A percentile compares a stretch with the other conserved stretches of the same genome.
Evolutionary conservation across 2,113 vertebrate species (phyloP).

Genomic region (Oncorhynchus keta): DNA sequence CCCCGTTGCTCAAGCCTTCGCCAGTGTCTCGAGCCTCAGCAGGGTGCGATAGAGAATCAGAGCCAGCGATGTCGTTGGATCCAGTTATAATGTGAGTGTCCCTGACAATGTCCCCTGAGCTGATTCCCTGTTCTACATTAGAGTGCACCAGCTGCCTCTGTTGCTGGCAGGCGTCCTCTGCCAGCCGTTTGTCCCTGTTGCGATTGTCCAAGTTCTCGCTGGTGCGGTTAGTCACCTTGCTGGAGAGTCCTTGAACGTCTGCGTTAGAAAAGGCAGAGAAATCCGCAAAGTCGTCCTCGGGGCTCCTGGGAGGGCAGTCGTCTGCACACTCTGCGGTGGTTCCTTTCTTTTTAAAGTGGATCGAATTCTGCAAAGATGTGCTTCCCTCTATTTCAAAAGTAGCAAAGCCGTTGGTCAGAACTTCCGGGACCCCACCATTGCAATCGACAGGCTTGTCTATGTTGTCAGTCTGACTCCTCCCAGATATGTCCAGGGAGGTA

Average conservation of each 20-base stretch:
- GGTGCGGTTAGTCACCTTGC: constrained; percentile 50
- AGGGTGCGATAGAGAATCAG: constrained; percentile 8
- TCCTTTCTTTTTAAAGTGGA: constrained; percentile 56
- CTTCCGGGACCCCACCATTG: constrained; percentile 79
- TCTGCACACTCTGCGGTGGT: constrained; percentile 60
- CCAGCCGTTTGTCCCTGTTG: constrained; percentile 51
- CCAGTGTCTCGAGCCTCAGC: constrained; percentile 8
- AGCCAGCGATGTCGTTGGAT: neutral
- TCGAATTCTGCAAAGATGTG: constrained; percentile 48
- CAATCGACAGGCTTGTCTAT: constrained; percentile 60
- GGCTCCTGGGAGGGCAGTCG: constrained; percentile 53
- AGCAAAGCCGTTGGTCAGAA: constrained; percentile 89
- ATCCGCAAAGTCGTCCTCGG: constrained; percentile 83
- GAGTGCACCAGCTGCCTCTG: constrained; percentile 37
- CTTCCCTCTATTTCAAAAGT: constrained; percentile 66
- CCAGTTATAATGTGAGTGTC: constrained; percentile 51
- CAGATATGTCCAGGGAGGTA: constrained; percentile 42
- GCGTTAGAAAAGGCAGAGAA: constrained; percentile 84
- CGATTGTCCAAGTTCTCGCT: neutral
- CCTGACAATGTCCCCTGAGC: constrained; percentile 52
- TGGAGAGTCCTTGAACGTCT: constrained; percentile 40
- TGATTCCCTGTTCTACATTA: constrained; percentile 37
- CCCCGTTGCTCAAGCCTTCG: constrained; percentile 44
- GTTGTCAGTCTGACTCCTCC: constrained; percentile 33
- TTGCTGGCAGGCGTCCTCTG: constrained; percentile 56